Base-by-base conservation (phyloP, 1,140 invertebrate species). In the Lasioglossum baleicum region DNA sequence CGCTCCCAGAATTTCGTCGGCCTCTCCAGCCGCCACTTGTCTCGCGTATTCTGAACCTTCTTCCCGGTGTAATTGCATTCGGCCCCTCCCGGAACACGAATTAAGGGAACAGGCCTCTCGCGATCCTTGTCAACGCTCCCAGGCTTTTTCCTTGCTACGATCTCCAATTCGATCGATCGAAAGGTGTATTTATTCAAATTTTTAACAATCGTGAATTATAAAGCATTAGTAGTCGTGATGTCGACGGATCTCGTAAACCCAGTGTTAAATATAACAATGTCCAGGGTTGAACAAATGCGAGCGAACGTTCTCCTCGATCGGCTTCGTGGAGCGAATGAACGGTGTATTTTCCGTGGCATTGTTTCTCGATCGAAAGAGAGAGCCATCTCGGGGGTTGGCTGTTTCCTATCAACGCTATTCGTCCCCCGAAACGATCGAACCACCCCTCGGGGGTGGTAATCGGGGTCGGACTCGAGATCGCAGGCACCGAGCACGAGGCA, bases 11-110 rank as follows among this genome's bases (percentile, higher is more conserved):
- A 77, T 77, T 69, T 70, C 26, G 66, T 35, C 42, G 42, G 53
- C 42, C 75, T 51, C 67, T 70, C 15, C 66, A 60, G 42, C 26
- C 44, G 42, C 75, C 75, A 77, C 75, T 77, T 77, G 75, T 51
- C 58, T 42, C 56, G 66, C 42, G 40, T 70, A 70, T 70, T 31
- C 58, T 26, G 65, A 63, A 63, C 67, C 56, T 63, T 77, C 56
- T 77, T 63, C 26, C 75, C 64, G 15, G 10, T 0, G 42, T 70
- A 70, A 77, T 77, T 77, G 58, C 75, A 35, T 56, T 70, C 17
- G 20, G 11, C 15, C 26, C 22, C 13, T 1, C 13, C 2, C 7
- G 31, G 13, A 44, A 65, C 42, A 15, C 42, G 20, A 73, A 73
- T 53, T 51, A 51, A 73, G 58, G 26, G 26, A 71, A 61, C 58